These are phyloP conservation scores for Oreotragus oreotragus DNA, from an alignment of 2,113 vertebrate species.

Conservation along the genomic window DNA sequence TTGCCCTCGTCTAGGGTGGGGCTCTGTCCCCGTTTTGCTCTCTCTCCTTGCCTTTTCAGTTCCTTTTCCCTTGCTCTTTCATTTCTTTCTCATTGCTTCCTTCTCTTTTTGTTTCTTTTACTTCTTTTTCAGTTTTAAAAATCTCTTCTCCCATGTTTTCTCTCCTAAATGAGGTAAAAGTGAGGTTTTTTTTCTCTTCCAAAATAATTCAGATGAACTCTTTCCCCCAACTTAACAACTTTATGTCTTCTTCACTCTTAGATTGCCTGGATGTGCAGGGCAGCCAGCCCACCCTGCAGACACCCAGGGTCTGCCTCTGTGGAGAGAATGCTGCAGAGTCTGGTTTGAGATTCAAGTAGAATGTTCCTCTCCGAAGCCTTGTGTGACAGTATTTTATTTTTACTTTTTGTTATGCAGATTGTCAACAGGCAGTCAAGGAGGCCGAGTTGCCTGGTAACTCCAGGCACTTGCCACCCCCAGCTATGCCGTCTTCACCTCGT, in stretches of 20 bases:
- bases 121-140: background rate
- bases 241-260: background rate
- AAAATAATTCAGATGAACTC: background rate
- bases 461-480: fast-evolving
- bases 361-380: background rate
- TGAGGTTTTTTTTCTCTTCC: background rate
- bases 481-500: fast-evolving
- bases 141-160: background rate
- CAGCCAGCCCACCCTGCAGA: background rate
- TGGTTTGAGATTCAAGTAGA: background rate
- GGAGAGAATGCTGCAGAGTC: background rate
- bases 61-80: background rate
- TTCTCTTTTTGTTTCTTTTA: background rate
- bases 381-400: background rate
- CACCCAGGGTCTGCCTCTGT: background rate
- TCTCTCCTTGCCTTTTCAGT: no score
- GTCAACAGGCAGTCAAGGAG: background rate
- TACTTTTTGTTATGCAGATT: background rate
- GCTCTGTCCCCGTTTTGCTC: no score
- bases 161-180: background rate
- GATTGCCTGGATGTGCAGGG: background rate
- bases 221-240: background rate
- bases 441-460: fast-evolving
- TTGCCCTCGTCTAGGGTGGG: fast-evolving
- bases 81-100: background rate